A percentile compares a stretch with the other conserved stretches of the same genome.
Conservation (phyloP, 2,113 vertebrate species). For the Azemiops feae region DNA sequence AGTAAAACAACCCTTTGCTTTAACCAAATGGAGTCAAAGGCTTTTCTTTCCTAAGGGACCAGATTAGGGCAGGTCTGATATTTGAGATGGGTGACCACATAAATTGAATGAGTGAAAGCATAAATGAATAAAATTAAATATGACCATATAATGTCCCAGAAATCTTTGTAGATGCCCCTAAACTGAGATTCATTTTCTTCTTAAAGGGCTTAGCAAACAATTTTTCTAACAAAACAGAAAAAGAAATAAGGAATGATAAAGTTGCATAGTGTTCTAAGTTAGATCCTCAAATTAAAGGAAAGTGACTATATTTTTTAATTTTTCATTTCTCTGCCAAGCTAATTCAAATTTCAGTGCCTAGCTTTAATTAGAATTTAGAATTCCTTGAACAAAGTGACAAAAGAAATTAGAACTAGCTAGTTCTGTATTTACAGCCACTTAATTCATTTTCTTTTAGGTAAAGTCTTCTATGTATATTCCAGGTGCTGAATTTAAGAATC, state of each 20-base stretch:
- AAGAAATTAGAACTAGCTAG: slow-evolving; percentile 2
- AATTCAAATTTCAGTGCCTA: slow-evolving; percentile 54
- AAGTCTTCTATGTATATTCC: slow-evolving; percentile 23
- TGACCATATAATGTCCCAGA: background rate
- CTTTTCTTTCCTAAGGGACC: too few species aligned
- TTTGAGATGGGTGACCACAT: background rate
- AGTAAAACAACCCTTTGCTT: too few species aligned
- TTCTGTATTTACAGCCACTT: slow-evolving; percentile 50
- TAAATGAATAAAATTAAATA: background rate
- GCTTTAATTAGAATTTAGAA: slow-evolving; percentile 59
- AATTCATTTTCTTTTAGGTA: slow-evolving; percentile 53
- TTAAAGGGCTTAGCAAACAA: background rate
- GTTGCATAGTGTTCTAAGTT: slow-evolving; percentile 41
- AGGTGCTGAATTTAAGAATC: background rate
- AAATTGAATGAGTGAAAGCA: background rate
- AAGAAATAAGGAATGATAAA: slow-evolving; percentile 21
- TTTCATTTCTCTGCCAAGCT: slow-evolving; percentile 59
- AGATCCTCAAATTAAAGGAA: slow-evolving; percentile 45
- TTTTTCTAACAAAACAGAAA: background rate
- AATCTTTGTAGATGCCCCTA: background rate
- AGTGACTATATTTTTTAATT: slow-evolving; percentile 22
- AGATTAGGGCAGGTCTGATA: too few species aligned
- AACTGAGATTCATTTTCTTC: background rate
- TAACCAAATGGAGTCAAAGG: too few species aligned
- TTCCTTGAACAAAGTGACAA: slow-evolving; percentile 48